A percentile compares a stretch with the other conserved stretches of the same genome.
phyloP scores from a whole-genome alignment of 2,888 invertebrate species.

The Apamea crenata region DNA sequence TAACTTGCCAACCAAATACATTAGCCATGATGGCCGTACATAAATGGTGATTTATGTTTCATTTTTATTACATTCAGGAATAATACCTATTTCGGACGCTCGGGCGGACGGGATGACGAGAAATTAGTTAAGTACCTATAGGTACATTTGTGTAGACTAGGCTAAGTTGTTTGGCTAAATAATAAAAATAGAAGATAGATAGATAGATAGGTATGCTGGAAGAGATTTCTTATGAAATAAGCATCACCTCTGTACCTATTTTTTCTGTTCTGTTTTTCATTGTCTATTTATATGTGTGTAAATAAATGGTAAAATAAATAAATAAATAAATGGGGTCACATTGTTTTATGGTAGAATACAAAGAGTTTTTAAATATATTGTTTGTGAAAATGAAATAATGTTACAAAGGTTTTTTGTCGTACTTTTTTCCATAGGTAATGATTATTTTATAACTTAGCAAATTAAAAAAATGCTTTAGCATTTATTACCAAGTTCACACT shows the following conservation, averaged over 20 bases:
- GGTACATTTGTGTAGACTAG: not conserved
- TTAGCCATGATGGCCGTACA: slow-evolving; percentile 18
- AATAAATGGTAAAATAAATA: no score
- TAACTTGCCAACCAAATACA: slow-evolving; percentile 16
- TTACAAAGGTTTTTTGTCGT: no score
- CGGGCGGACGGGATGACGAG: not conserved
- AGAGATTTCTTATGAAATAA: no score
- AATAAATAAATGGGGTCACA: not conserved
- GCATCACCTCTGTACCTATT: no score
- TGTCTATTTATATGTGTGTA: no score
- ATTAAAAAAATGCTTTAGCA: not conserved
- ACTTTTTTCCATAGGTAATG: not conserved
- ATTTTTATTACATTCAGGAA: slow-evolving; percentile 12
- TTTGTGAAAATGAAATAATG: not conserved
- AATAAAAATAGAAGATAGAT: no score
- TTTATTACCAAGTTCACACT: not conserved
- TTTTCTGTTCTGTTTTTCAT: no score
- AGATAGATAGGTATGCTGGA: no score
- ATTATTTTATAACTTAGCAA: not conserved
- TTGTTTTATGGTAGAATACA: not conserved
- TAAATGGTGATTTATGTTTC: not conserved
- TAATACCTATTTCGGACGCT: slow-evolving; percentile 4
- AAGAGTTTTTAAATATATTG: not conserved
- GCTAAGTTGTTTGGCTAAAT: not conserved
- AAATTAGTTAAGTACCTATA: slow-evolving; percentile 5